Evolutionary conservation across 1,140 invertebrate species (phyloP).

Genomic region (Leptonema lineaticorne): DNA sequence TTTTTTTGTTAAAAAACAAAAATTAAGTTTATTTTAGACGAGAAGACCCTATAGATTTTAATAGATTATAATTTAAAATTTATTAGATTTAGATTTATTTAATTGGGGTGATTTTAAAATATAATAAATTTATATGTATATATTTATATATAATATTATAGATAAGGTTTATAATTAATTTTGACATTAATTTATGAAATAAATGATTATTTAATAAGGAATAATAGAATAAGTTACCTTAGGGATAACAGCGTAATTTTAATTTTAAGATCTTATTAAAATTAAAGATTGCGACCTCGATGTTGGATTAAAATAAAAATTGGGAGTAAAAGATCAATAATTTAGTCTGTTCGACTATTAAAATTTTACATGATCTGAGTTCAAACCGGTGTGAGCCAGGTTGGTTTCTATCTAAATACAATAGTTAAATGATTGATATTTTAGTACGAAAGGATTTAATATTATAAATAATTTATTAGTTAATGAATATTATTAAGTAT

Average conservation of each 20-base stretch:
- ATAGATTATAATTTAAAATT: conserved; percentile 49
- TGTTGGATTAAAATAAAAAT: conserved; percentile 73
- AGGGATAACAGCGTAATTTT: conserved; percentile 46
- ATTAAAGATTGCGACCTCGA: conserved; percentile 73
- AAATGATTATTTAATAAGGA: not conserved
- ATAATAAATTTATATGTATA: conserved; percentile 54
- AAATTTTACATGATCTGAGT: conserved; percentile 74
- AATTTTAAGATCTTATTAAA: conserved; percentile 31
- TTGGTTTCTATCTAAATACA: conserved; percentile 49
- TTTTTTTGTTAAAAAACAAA: conserved; percentile 66
- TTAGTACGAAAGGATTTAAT: conserved; percentile 68
- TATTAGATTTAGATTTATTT: conserved; percentile 51
- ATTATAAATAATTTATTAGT: too few relatives aligned
- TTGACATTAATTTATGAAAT: conserved; percentile 48
- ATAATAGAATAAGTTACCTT: conserved; percentile 62
- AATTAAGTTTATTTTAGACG: conserved; percentile 62
- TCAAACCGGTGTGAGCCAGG: conserved; percentile 37
- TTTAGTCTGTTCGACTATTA: conserved; percentile 76
- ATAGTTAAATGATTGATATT: too few relatives aligned
- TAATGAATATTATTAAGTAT: too few relatives aligned
- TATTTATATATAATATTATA: too few relatives aligned
- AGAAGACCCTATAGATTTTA: conserved; percentile 62
- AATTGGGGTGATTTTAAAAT: conserved; percentile 53
- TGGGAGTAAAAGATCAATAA: conserved; percentile 60
- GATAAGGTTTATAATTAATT: conserved; percentile 47